Percentiles rank a stretch among this genome's conserved stretches.
Conservation (phyloP, 2,797 vertebrate genomes). For the Phalanger gymnotis region DNA sequence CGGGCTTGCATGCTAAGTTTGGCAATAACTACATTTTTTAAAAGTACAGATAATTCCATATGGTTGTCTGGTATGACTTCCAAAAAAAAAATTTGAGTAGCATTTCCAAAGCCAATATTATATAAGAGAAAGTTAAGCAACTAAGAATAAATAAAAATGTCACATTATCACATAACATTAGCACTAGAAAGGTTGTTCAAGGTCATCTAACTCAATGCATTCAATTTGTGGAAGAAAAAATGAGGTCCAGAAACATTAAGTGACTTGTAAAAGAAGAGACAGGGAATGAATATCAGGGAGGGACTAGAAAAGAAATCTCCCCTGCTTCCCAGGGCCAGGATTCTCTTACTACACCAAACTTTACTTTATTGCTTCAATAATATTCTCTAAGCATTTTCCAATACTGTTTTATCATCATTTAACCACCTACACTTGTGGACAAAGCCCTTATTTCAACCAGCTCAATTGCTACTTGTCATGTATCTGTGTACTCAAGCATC, state of each 20-base stretch:
- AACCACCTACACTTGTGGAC: neutral
- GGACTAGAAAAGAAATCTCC: neutral
- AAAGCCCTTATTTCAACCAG: neutral
- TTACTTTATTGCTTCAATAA: neutral
- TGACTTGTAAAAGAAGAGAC: neutral
- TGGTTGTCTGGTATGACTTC: neutral
- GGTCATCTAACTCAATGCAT: neutral
- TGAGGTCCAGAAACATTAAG: neutral
- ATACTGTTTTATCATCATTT: neutral
- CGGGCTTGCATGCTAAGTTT: neutral
- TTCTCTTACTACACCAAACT: neutral
- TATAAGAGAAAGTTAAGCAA: neutral
- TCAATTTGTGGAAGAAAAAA: neutral
- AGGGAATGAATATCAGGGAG: neutral
- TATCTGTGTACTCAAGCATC: slow-evolving; percentile 38
- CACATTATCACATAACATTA: neutral
- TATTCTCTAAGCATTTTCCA: neutral
- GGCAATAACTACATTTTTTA: neutral
- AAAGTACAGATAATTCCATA: neutral
- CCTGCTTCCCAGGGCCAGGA: neutral
- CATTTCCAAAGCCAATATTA: neutral
- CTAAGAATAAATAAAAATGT: neutral
- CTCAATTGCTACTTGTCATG: neutral
- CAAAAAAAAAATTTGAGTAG: neutral
- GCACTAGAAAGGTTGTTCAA: neutral